A percentile compares a stretch with the other conserved stretches of the same genome.
These are phyloP conservation scores for Melierax canorus DNA, from an alignment of 2,113 vertebrate genomes.

Conservation along the genomic window DNA sequence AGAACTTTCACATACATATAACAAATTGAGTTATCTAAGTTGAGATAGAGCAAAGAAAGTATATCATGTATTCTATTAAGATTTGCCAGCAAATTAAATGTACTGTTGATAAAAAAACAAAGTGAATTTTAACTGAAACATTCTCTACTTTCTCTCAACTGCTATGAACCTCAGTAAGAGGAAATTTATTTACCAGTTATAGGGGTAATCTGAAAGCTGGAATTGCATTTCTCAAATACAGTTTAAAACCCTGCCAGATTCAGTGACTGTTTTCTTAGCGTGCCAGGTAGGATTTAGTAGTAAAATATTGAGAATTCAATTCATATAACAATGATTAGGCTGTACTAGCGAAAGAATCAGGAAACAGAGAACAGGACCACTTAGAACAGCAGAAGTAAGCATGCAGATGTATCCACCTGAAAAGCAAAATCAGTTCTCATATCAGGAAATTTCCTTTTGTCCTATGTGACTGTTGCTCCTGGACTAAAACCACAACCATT, in stretches of 20 bases:
- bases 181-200: not conserved
- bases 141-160: not conserved
- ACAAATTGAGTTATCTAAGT: not conserved
- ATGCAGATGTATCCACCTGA: not conserved
- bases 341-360: not conserved
- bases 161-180: not conserved
- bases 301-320: not conserved
- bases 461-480: not conserved
- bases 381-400: not conserved
- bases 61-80: not conserved
- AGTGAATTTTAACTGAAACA: not conserved
- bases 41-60: not conserved
- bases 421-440: not conserved
- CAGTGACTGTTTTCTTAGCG: not conserved
- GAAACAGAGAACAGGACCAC: not conserved
- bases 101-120: not conserved
- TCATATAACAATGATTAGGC: not conserved
- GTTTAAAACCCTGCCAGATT: not conserved
- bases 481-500: not conserved
- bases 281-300: not conserved
- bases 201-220: not conserved
- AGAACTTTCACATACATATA: not conserved
- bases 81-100: not conserved
- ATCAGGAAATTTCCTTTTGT: not conserved
- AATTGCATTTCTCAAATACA: not conserved